Evolutionary conservation across 2,113 vertebrate species (phyloP), one percentile per base, ranked within the genome.

Genomic region (Scartelaos histophorus): DNA sequence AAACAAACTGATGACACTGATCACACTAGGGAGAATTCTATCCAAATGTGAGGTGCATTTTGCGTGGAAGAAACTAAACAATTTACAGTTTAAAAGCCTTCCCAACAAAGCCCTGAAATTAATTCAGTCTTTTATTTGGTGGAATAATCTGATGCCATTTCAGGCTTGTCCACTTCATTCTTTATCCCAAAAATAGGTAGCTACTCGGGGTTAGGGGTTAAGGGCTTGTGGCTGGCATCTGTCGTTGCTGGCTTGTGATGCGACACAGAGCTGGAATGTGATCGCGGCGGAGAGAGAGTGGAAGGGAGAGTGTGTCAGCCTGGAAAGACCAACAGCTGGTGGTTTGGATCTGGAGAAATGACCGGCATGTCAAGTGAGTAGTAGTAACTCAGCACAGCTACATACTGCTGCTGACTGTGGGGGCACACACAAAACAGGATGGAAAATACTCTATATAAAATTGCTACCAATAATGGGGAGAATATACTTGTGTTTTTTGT

Each of bases 241-340:
- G 91, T 92, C 88, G 69, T 87, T 90, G 82, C 85, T 92, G 90
- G 90, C 90, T 84, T 82, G 85, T 60, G 83, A 90, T 87, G 81
- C 72, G 65, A 80, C 69, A 56, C 74, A 74, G 73, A 83, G 74
- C 70, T 82, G 85, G 86, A 91, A 92, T 89, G 91, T 83, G 87
- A 88, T 87, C 82, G 75, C 76, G 56, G 80, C 69, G 61, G 58
- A 74, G 69, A 79, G 77, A 79, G 77, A 73, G 78, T 60, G 65
- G 38, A 70, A 85, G 81, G 51, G 85, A 82, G 87, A 87, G 83
- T 69, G 57, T 62, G 68, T 71, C 58, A n/a, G 68, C 67, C 61
- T 84, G 82, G 84, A 89, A 87, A 87, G 80, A 78, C 93, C 91
- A 96, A 95, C 96, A 97, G 96, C 95, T 97, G 96, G 90, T 95